Percentiles rank a stretch among this genome's conserved stretches.
phyloP scores from a whole-genome alignment of 2,888 invertebrate genomes.

The Tiphia femorata region DNA sequence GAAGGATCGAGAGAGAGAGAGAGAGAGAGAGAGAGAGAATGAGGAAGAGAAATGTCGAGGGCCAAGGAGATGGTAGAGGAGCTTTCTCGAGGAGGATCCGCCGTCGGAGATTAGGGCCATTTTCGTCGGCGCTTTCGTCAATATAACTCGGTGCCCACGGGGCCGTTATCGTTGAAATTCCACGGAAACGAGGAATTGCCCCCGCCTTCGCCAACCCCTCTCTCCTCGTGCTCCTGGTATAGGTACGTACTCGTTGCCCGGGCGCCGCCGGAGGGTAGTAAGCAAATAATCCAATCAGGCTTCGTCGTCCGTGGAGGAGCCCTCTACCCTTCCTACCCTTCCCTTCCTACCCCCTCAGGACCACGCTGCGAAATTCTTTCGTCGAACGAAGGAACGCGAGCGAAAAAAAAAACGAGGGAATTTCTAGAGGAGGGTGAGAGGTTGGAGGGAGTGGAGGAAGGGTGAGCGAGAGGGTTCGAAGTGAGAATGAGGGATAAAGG shows the following conservation, averaged over 20 bases:
- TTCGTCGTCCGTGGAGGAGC: constrained; percentile 20
- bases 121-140: constrained; percentile 29
- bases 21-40: neutral
- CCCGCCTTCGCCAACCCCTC: constrained; percentile 16
- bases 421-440: neutral
- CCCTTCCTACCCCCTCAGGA: neutral
- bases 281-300: constrained; percentile 60
- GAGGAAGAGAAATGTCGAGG: neutral
- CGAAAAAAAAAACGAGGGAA: neutral
- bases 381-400: neutral
- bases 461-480: no score
- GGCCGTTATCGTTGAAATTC: constrained; percentile 50
- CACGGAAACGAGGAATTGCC: constrained; percentile 25
- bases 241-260: constrained; percentile 23
- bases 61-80: neutral
- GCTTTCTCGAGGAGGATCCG: neutral
- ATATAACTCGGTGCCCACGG: constrained; percentile 25
- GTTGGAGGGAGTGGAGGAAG: neutral
- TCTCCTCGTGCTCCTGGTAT: constrained; percentile 17
- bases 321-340: neutral
- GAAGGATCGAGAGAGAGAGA: no score
- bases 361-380: constrained; percentile 28
- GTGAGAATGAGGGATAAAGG: neutral
- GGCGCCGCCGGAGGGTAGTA: constrained; percentile 39
- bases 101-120: constrained; percentile 40